These are phyloP conservation scores for Aspiorhynchus laticeps DNA, from an alignment of 2,113 vertebrate genomes.

Conservation along the genomic window DNA sequence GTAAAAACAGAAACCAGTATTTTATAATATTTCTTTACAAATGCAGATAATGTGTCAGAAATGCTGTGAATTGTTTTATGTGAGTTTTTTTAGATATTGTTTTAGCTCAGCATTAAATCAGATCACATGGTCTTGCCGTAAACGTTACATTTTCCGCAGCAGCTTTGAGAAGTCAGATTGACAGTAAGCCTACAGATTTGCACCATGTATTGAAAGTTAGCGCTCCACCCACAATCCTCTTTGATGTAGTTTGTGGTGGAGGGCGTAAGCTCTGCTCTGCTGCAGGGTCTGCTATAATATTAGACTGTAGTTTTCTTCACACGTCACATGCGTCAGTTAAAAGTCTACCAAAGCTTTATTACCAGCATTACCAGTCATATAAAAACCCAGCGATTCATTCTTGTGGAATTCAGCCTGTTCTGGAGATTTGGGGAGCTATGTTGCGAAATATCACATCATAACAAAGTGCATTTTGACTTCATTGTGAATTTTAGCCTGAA, in stretches of 20 bases:
- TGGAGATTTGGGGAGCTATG: not conserved
- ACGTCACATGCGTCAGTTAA: not conserved
- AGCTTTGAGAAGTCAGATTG: slow-evolving; percentile 3
- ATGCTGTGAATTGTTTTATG: not conserved
- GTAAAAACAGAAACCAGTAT: not conserved
- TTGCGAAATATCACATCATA: slow-evolving; percentile 2
- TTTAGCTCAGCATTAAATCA: not conserved
- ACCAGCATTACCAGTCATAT: not conserved
- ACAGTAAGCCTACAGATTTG: slow-evolving; percentile 23
- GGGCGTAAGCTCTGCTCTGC: not conserved
- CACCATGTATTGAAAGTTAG: slow-evolving; percentile 47
- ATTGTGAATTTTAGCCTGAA: slow-evolving; percentile 14
- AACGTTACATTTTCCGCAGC: not conserved
- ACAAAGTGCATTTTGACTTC: not conserved
- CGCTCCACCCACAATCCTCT: slow-evolving; percentile 19
- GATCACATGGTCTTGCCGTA: not conserved
- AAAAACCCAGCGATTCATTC: not conserved
- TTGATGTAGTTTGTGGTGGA: slow-evolving; percentile 22
- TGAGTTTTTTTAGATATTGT: not conserved
- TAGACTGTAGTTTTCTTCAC: not conserved
- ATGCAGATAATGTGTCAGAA: not conserved
- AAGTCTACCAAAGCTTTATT: not conserved
- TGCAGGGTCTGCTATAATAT: not conserved
- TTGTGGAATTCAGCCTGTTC: not conserved
- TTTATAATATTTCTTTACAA: not conserved